Evolutionary conservation across 2,888 invertebrate species (phyloP).

Genomic region (Phrixothrix hirtus): DNA sequence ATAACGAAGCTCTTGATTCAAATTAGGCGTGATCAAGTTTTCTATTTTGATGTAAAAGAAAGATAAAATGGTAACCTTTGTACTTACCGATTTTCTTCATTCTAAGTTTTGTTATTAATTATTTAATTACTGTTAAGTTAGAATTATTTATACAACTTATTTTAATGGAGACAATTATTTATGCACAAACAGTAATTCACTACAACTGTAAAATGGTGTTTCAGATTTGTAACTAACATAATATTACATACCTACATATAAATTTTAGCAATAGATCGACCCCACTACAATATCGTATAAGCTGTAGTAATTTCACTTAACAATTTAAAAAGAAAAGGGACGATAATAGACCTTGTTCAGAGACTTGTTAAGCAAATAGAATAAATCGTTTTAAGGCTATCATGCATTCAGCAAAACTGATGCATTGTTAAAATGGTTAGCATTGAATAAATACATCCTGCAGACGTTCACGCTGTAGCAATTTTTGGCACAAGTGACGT

Average conservation of each 20-base stretch:
- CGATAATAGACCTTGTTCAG: constrained; percentile 53
- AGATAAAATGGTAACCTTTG: too few relatives aligned
- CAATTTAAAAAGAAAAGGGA: constrained; percentile 46
- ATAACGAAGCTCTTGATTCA: too few relatives aligned
- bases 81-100: too few relatives aligned
- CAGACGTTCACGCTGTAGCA: constrained; percentile 5
- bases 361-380: constrained; percentile 53
- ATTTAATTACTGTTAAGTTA: too few relatives aligned
- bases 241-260: constrained; percentile 21
- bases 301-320: constrained; percentile 28
- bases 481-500: constrained; percentile 14
- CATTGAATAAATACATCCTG: constrained; percentile 12
- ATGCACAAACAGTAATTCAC: too few relatives aligned
- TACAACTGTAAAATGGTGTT: too few relatives aligned
- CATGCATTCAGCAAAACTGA: constrained; percentile 39
- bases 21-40: too few relatives aligned
- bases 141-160: too few relatives aligned
- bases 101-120: too few relatives aligned
- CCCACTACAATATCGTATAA: constrained; percentile 17
- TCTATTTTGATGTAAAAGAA: too few relatives aligned
- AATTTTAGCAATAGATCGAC: constrained; percentile 26
- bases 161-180: too few relatives aligned
- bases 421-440: constrained; percentile 24
- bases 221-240: too few relatives aligned
- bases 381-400: constrained; percentile 52